These are phyloP conservation scores for Melikaiella ostensackeni DNA, from an alignment of 2,888 invertebrate species.

Conservation along the genomic window DNA sequence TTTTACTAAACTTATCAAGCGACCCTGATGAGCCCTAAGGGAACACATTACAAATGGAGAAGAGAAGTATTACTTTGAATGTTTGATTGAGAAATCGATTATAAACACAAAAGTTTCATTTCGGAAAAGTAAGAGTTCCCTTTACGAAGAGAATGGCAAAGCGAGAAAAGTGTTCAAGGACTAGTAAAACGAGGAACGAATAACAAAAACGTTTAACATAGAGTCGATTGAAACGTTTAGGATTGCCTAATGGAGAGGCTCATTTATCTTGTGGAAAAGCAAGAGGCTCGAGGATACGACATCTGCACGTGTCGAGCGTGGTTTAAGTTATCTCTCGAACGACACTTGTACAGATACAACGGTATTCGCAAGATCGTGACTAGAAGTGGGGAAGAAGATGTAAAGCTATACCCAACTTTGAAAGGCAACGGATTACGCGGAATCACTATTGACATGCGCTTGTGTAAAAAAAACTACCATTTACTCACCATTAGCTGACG, in stretches of 20 bases:
- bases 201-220: slow-evolving; percentile 38
- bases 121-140: not conserved
- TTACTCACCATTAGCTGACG: not conserved
- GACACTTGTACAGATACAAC: slow-evolving; percentile 37
- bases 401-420: slow-evolving; percentile 22
- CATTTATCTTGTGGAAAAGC: slow-evolving; percentile 36
- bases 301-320: slow-evolving; percentile 38
- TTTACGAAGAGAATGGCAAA: not conserved
- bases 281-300: slow-evolving; percentile 30
- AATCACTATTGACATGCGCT: slow-evolving; percentile 24
- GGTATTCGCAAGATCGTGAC: slow-evolving; percentile 38
- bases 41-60: no score
- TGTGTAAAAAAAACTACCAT: not conserved
- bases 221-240: slow-evolving; percentile 39
- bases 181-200: slow-evolving; percentile 26
- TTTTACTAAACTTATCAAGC: no score
- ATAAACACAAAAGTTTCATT: not conserved
- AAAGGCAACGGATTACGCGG: slow-evolving; percentile 24
- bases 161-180: slow-evolving; percentile 1
- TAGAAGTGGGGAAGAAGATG: slow-evolving; percentile 27
- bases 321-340: slow-evolving; percentile 38
- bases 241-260: slow-evolving; percentile 39
- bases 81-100: not conserved
- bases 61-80: no score
- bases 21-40: no score